These are phyloP conservation scores for Peromyscus leucopus DNA, from an alignment of 2,113 vertebrate genomes.

Conservation along the genomic window DNA sequence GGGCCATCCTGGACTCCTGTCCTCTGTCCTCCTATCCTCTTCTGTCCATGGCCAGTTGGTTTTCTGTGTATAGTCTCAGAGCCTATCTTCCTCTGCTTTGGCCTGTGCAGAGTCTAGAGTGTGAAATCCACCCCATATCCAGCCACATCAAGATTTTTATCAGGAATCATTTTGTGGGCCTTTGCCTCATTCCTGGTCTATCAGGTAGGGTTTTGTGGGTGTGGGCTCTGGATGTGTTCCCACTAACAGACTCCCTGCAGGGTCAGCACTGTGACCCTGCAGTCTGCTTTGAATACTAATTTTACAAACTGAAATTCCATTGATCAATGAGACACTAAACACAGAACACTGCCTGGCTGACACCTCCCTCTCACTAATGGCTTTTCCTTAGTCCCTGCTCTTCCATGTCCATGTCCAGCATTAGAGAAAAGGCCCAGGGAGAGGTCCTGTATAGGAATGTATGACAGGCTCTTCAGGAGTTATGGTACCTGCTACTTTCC, in stretches of 20 bases:
- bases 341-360: background rate
- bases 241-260: too few species aligned
- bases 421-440: background rate
- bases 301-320: background rate
- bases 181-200: background rate
- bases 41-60: background rate
- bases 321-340: background rate
- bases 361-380: background rate
- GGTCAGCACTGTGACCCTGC: background rate
- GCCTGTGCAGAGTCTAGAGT: background rate
- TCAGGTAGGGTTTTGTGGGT: too few species aligned
- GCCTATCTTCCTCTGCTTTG: background rate
- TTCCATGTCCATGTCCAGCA: background rate
- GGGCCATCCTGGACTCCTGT: too few species aligned
- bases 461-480: too few species aligned
- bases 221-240: too few species aligned
- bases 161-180: background rate
- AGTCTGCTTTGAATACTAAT: background rate
- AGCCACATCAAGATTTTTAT: background rate
- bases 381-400: background rate
- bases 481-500: background rate
- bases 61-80: background rate
- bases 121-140: background rate
- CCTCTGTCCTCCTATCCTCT: too few species aligned
- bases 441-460: background rate